phyloP scores from a whole-genome alignment of 2,113 vertebrate genomes.

The Hypocryptadius cinnamomeus region DNA sequence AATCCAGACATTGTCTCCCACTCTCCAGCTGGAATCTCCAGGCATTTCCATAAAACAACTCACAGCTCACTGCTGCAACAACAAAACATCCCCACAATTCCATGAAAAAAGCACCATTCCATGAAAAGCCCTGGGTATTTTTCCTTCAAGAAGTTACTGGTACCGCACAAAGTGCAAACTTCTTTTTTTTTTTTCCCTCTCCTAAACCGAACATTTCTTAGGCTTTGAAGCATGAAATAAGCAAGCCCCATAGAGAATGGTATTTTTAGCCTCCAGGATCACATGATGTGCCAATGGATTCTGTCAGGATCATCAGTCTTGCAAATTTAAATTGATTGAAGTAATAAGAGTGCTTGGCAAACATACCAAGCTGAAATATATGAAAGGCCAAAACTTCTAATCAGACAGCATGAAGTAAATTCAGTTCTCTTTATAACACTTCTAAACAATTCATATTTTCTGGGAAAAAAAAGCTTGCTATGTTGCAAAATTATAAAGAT shows the following conservation, averaged over 20 bases:
- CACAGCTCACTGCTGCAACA: not conserved
- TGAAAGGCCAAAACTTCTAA: conserved; percentile 7
- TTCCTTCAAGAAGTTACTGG: not conserved
- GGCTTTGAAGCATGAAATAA: conserved; percentile 59
- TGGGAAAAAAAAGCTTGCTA: not conserved
- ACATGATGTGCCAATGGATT: conserved; percentile 48
- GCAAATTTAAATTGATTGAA: conserved; percentile 66
- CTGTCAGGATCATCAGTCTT: conserved; percentile 50
- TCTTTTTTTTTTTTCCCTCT: not conserved
- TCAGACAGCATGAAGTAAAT: not conserved
- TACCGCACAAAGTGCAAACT: not conserved
- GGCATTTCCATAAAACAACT: not conserved
- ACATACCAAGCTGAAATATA: not conserved
- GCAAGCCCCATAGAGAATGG: conserved; percentile 4
- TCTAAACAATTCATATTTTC: not conserved
- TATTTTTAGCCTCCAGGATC: conserved; percentile 55
- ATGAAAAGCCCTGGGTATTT: not conserved
- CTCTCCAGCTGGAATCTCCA: not conserved
- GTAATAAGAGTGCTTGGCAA: conserved; percentile 50
- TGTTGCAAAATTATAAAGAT: not conserved
- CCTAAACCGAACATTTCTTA: not conserved
- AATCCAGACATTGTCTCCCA: fast-evolving
- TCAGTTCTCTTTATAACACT: not conserved
- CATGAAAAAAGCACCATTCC: not conserved
- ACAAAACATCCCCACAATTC: not conserved